Percentiles rank a stretch among this genome's conserved stretches.
These are phyloP conservation scores for Lordiphosa stackelbergi DNA, from an alignment of 1,140 invertebrate genomes.

Conservation along the genomic window DNA sequence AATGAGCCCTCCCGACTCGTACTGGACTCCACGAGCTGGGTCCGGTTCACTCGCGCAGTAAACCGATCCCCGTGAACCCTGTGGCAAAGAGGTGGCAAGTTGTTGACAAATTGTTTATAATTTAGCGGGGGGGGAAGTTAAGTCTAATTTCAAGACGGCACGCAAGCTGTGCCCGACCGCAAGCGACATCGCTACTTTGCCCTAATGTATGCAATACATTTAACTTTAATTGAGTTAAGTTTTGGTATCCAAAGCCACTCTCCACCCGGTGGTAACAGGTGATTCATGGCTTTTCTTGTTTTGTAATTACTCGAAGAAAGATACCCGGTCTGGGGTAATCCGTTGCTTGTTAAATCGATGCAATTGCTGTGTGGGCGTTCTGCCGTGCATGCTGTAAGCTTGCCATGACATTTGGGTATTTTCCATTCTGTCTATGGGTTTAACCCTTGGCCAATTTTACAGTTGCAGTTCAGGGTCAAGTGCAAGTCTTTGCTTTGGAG, in stretches of 20 bases:
- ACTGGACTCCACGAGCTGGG: conserved; percentile 76
- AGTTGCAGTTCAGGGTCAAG: conserved; percentile 39
- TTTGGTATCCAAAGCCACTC: background rate
- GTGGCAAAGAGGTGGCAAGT: background rate
- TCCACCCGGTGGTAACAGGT: background rate
- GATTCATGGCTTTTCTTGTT: conserved; percentile 17
- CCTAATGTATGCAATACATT: conserved; percentile 20
- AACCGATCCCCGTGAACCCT: conserved; percentile 78
- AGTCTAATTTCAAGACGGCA: conserved; percentile 1
- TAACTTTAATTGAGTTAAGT: conserved; percentile 38
- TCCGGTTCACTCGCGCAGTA: conserved; percentile 77
- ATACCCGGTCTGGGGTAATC: background rate
- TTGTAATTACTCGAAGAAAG: conserved; percentile 30
- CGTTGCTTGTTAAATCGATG: conserved; percentile 49
- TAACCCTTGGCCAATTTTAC: conserved; percentile 12
- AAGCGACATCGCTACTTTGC: conserved; percentile 14
- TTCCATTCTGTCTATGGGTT: conserved; percentile 18
- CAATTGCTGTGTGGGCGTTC: conserved; percentile 9
- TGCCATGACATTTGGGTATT: conserved; percentile 44
- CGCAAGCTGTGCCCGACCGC: background rate
- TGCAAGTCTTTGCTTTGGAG: too few species aligned
- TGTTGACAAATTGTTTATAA: conserved; percentile 3
- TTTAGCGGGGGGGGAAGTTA: background rate
- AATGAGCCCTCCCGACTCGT: conserved; percentile 75
- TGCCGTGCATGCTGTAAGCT: conserved; percentile 30